These are phyloP conservation scores for Oxygymnocypris stewartii DNA, from an alignment of 2,113 vertebrate genomes.

Conservation along the genomic window DNA sequence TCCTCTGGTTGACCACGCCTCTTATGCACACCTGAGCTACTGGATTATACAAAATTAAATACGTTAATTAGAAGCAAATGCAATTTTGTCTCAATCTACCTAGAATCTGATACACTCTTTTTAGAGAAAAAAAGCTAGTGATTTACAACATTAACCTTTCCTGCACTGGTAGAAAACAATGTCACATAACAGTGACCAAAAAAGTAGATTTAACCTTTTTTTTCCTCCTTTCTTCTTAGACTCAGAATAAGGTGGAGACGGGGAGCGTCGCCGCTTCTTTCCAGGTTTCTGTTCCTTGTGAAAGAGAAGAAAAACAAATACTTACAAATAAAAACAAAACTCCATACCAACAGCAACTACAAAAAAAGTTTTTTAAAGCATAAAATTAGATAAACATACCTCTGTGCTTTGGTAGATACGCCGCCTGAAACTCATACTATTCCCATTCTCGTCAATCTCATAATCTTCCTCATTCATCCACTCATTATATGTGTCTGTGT, in stretches of 20 bases:
- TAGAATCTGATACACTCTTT: not conserved
- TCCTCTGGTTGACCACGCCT: constrained; percentile 88
- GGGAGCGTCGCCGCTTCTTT: constrained; percentile 90
- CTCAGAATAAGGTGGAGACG: constrained; percentile 87
- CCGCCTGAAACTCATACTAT: constrained; percentile 80
- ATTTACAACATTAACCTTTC: not conserved
- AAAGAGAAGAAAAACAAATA: not conserved
- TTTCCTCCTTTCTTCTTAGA: constrained; percentile 90
- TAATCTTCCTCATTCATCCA: constrained; percentile 99
- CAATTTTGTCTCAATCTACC: not conserved
- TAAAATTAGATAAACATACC: constrained; percentile 70
- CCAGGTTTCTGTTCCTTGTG: constrained; percentile 79
- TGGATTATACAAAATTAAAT: constrained; percentile 43
- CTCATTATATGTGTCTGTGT: constrained; percentile 91
- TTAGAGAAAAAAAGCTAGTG: not conserved
- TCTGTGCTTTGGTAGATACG: constrained; percentile 85
- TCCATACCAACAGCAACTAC: not conserved
- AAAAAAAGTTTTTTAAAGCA: not conserved
- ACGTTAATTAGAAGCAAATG: not conserved
- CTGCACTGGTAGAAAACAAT: not conserved
- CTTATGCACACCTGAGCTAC: constrained; percentile 81
- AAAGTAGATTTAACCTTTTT: constrained; percentile 80
- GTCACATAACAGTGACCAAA: not conserved
- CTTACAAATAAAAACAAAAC: not conserved
- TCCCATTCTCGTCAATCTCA: constrained; percentile 87